These are phyloP conservation scores for Oscheius sp. DNA, from an alignment of 2,888 invertebrate genomes.

Conservation along the genomic window DNA sequence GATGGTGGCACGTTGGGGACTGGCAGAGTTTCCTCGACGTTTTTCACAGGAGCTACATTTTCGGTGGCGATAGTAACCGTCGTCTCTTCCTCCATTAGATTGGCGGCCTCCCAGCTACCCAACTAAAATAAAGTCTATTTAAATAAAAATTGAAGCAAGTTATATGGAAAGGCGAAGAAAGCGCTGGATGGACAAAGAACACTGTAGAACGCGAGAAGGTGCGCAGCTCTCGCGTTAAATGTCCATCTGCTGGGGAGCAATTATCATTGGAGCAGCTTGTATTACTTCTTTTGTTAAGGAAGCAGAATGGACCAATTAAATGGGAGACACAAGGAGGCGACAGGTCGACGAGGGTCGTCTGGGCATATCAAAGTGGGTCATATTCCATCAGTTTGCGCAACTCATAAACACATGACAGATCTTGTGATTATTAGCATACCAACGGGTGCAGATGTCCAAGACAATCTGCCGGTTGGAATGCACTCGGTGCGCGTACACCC, in stretches of 20 bases:
- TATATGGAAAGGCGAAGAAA: no score
- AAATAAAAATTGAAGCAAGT: no score
- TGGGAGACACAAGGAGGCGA: no score
- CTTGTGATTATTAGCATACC: slow-evolving; percentile 4
- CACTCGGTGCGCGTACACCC: neutral
- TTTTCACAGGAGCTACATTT: neutral
- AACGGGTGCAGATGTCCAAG: neutral
- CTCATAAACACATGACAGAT: slow-evolving; percentile 16
- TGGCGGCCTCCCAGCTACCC: neutral
- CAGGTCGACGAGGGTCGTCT: no score
- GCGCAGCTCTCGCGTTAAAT: no score
- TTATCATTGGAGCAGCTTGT: no score
- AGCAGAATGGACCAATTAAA: no score
- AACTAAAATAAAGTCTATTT: neutral
- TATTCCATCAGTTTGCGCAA: slow-evolving; percentile 11
- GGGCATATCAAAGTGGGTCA: slow-evolving; percentile 30
- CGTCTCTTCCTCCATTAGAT: slow-evolving; percentile 1
- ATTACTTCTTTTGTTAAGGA: no score
- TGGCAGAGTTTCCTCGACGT: neutral
- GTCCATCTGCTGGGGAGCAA: no score
- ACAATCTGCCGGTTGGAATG: neutral
- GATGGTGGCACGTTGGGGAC: neutral
- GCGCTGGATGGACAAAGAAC: no score
- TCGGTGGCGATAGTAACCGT: neutral
- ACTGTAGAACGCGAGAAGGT: no score